Evolutionary conservation across 30 jellyfish, hydroid and myxozoan species (phyloP).

Genomic region (Cassiopea xamachana): DNA sequence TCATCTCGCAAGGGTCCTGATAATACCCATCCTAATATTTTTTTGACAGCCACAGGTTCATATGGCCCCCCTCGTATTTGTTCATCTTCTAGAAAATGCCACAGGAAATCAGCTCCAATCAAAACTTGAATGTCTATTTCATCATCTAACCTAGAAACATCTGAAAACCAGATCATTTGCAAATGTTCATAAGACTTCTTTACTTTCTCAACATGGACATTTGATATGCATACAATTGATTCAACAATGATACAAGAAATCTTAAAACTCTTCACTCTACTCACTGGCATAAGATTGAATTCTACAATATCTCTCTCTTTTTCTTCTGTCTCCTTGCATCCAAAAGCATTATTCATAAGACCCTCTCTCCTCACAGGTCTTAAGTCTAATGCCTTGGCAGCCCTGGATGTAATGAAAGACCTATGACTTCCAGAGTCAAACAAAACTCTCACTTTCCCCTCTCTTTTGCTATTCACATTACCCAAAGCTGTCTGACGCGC

Average conservation of each 20-base stretch:
- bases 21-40: constrained; percentile 13
- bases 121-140: not conserved
- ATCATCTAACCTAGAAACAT: not conserved
- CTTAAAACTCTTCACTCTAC: not conserved
- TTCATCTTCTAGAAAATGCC: not conserved
- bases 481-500: constrained; percentile 15
- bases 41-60: constrained; percentile 19
- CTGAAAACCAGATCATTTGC: not conserved
- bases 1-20: constrained; percentile 1
- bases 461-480: constrained; percentile 1
- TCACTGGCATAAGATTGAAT: not conserved
- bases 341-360: constrained; percentile 1
- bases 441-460: not conserved
- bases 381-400: not conserved
- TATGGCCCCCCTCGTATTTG: constrained; percentile 10
- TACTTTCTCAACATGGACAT: constrained; percentile 10
- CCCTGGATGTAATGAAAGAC: constrained; percentile 7
- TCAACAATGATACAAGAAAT: not conserved
- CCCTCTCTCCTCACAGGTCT: constrained; percentile 12
- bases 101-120: not conserved
- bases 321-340: constrained; percentile 3
- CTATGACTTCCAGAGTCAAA: too few relatives aligned
- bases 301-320: constrained; percentile 2
- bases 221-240: not conserved
- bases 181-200: not conserved